These are phyloP conservation scores for Acrobasis consociella DNA, from an alignment of 2,888 invertebrate genomes.

Conservation along the genomic window DNA sequence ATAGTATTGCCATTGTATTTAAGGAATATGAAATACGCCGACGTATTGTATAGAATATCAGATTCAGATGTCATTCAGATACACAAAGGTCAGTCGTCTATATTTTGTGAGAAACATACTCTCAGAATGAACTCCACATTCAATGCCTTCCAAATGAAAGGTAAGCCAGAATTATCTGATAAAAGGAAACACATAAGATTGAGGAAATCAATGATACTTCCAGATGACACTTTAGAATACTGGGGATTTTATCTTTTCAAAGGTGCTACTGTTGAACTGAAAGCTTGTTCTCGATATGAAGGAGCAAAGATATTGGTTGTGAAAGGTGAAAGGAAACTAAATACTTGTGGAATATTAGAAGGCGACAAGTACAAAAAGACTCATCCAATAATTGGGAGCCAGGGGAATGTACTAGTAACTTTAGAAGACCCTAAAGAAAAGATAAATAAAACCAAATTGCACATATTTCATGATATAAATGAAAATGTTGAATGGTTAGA, in stretches of 20 bases:
- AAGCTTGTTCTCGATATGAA: constrained; percentile 90
- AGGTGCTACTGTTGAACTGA: constrained; percentile 89
- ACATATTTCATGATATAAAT: constrained; percentile 25
- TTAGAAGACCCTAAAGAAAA: constrained; percentile 60
- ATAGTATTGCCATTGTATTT: constrained; percentile 91
- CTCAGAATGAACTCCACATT: constrained; percentile 88
- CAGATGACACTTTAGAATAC: constrained; percentile 93
- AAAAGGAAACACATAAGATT: constrained; percentile 89
- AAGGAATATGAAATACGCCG: constrained; percentile 88
- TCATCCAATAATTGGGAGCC: constrained; percentile 82
- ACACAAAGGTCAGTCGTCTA: constrained; percentile 90
- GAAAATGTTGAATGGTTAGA: constrained; percentile 28
- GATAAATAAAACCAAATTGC: constrained; percentile 31
- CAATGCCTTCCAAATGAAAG: constrained; percentile 88
- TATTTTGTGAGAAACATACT: constrained; percentile 91
- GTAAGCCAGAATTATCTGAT: constrained; percentile 86
- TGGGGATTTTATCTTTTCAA: constrained; percentile 93
- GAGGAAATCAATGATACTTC: constrained; percentile 91
- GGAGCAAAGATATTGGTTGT: constrained; percentile 92
- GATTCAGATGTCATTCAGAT: constrained; percentile 94
- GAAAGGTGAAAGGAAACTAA: constrained; percentile 88
- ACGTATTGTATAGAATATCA: constrained; percentile 89
- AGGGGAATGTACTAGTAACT: constrained; percentile 79
- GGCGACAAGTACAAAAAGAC: constrained; percentile 85
- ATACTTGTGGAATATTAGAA: constrained; percentile 90